These are phyloP conservation scores for Drosophila pseudotalamancana DNA, from an alignment of 2,888 invertebrate genomes.

Conservation along the genomic window DNA sequence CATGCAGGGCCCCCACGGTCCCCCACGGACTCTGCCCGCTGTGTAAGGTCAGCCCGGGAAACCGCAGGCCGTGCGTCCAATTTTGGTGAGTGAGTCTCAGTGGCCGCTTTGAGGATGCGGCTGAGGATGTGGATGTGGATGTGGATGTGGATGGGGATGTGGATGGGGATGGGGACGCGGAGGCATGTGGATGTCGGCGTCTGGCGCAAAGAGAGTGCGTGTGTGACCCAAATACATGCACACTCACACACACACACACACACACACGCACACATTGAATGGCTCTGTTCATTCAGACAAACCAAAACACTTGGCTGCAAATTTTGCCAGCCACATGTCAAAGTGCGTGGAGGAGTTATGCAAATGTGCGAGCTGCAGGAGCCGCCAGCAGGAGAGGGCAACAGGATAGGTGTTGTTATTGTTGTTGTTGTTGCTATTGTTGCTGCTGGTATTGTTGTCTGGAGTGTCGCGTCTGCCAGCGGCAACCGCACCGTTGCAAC, in stretches of 20 bases:
- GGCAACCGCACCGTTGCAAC: constrained; percentile 54
- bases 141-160: constrained; percentile 17
- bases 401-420: constrained; percentile 37
- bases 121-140: constrained; percentile 17
- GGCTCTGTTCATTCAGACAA: constrained; percentile 65
- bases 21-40: constrained; percentile 36
- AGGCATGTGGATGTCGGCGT: constrained; percentile 30
- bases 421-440: constrained; percentile 18
- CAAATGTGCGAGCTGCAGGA: constrained; percentile 61
- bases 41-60: constrained; percentile 67
- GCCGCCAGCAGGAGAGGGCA: constrained; percentile 18
- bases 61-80: constrained; percentile 62
- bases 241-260: constrained; percentile 13
- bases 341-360: constrained; percentile 77
- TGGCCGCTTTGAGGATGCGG: constrained; percentile 34
- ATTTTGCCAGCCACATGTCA: constrained; percentile 65
- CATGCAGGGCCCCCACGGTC: constrained; percentile 10
- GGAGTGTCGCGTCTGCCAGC: constrained; percentile 48
- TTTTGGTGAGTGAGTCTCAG: constrained; percentile 32
- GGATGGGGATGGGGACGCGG: constrained; percentile 10
- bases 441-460: constrained; percentile 39
- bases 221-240: constrained; percentile 71
- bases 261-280: constrained; percentile 23
- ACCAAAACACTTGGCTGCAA: constrained; percentile 63
- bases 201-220: constrained; percentile 43